Conservation (phyloP, 2,888 invertebrate species). For the Ichneumoninae sp. region DNA sequence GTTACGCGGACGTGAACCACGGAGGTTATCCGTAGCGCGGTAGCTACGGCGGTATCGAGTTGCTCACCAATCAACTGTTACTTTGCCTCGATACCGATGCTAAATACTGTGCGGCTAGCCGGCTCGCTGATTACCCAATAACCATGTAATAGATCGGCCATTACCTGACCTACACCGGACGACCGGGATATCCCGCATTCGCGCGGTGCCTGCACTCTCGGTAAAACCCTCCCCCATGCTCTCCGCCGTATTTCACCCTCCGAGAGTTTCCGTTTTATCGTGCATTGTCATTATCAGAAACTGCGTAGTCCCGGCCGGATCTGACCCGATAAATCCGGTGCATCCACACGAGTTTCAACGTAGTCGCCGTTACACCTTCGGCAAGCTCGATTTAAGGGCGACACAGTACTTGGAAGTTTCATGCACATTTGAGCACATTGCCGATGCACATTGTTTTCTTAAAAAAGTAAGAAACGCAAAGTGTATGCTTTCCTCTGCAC, state of each 20-base stretch:
- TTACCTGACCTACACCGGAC: constrained; percentile 66
- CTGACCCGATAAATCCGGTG: constrained; percentile 62
- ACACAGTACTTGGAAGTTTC: background rate
- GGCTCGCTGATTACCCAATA: constrained; percentile 70
- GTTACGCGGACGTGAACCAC: constrained; percentile 55
- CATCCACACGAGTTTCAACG: constrained; percentile 22
- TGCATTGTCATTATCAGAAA: constrained; percentile 66
- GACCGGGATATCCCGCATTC: constrained; percentile 42
- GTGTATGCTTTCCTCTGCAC: too few species aligned
- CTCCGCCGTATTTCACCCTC: constrained; percentile 30
- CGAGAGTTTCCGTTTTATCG: constrained; percentile 63
- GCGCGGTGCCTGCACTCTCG: constrained; percentile 40
- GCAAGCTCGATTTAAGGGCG: constrained; percentile 5
- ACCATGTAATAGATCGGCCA: constrained; percentile 70
- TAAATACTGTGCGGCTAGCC: constrained; percentile 68
- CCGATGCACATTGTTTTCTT: too few species aligned
- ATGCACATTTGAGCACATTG: too few species aligned
- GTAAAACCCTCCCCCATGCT: constrained; percentile 19
- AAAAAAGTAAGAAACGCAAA: too few species aligned
- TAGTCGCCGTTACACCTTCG: background rate
- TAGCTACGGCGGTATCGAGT: constrained; percentile 60
- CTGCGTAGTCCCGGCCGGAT: constrained; percentile 43
- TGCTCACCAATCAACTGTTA: constrained; percentile 72
- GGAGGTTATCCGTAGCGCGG: constrained; percentile 36
- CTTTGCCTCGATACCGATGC: constrained; percentile 69